Conservation (phyloP, 2,113 vertebrate genomes). For the Rhegmatorhina hoffmannsi region DNA sequence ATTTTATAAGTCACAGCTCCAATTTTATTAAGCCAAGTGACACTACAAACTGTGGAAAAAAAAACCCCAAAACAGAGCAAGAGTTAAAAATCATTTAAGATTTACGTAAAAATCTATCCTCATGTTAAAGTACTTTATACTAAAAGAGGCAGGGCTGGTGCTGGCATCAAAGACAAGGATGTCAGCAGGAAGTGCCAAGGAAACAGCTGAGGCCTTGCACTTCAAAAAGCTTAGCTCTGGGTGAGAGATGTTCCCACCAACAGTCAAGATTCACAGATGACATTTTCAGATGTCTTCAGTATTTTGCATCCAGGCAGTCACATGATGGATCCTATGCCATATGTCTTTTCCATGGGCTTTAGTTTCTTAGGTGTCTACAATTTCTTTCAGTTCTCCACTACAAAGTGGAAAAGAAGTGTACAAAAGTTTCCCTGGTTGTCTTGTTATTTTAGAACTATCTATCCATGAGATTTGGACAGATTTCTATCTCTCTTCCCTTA, state of each 20-base stretch:
- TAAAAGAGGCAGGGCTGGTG: conserved; percentile 23
- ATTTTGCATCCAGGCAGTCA: conserved; percentile 23
- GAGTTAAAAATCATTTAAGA: background rate
- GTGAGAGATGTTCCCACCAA: conserved; percentile 57
- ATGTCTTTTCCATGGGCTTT: conserved; percentile 24
- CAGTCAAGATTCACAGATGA: conserved; percentile 56
- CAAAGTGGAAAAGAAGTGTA: background rate
- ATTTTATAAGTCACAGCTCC: background rate
- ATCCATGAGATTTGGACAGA: background rate
- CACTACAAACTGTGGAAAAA: background rate
- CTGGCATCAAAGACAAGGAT: conserved; percentile 54
- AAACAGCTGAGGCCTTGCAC: conserved; percentile 61
- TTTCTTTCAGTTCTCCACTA: background rate
- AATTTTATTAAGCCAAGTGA: background rate
- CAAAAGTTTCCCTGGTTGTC: background rate
- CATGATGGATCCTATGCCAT: background rate
- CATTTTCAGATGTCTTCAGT: conserved; percentile 56
- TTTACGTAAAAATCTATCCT: background rate
- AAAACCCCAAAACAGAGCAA: background rate
- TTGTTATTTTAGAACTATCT: conserved; percentile 44
- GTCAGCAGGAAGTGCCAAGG: conserved; percentile 43
- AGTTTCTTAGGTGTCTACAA: conserved; percentile 11
- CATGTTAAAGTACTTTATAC: background rate
- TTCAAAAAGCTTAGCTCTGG: conserved; percentile 54
- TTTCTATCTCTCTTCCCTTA: conserved; percentile 32